These are phyloP conservation scores for Clarias gariepinus DNA, from an alignment of 2,113 vertebrate species.

Conservation along the genomic window DNA sequence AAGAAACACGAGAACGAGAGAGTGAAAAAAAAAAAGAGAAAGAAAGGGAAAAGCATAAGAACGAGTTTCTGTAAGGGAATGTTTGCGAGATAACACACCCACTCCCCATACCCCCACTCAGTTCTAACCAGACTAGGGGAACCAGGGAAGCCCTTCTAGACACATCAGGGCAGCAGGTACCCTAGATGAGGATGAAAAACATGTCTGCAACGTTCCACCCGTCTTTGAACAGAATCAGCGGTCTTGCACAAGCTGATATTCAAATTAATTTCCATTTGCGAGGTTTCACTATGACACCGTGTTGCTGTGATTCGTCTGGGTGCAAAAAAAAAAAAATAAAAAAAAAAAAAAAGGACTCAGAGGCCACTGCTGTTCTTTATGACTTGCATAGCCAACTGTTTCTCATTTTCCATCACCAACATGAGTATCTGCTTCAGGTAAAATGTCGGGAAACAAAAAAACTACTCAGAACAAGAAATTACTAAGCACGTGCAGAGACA, in stretches of 20 bases:
- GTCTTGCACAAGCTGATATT: neutral
- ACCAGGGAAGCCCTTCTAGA: conserved; percentile 19
- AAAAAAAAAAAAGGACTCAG: neutral
- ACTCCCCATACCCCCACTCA: neutral
- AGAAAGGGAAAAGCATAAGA: conserved; percentile 31
- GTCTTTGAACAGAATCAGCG: neutral
- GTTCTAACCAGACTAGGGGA: conserved; percentile 21
- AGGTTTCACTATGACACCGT: neutral
- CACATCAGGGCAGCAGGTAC: conserved; percentile 11
- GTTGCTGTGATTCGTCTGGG: neutral
- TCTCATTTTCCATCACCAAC: neutral
- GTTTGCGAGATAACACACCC: neutral
- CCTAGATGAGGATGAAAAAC: neutral
- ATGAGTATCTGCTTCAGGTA: neutral
- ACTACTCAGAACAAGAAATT: neutral
- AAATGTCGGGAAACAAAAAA: neutral
- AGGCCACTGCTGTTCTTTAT: neutral
- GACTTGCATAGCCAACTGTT: neutral
- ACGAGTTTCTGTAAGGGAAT: conserved; percentile 42
- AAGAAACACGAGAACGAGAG: conserved; percentile 50
- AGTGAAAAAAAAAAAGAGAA: conserved; percentile 40
- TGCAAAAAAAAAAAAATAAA: neutral
- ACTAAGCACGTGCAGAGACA: neutral
- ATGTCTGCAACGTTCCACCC: neutral
- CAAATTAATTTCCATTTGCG: neutral